Base-by-base conservation (phyloP, 92 coral and sea anemone species). In the Paramuricea clavata region DNA sequence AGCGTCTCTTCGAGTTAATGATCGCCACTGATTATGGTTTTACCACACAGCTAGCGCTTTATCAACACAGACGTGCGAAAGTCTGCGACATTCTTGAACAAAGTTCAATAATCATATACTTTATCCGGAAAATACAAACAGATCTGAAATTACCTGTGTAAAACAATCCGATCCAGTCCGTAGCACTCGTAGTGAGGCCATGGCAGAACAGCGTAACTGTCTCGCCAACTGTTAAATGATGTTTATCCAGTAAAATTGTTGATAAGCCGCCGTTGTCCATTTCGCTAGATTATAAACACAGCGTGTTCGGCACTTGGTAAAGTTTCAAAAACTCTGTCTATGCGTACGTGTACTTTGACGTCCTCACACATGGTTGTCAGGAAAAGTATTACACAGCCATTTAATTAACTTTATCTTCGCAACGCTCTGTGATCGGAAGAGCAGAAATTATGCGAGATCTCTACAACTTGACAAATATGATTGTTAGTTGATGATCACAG, bases 91-190 rank as follows among this genome's bases (percentile, higher is more conserved):
- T 76, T 60, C 42, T 34, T 12, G 39, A 22, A 30, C 36, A 27
- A 28, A 76, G 0, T 76, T 54, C 44, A 49, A 60, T 32, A n/a
- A n/a, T n/a, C n/a, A 28, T 52, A 22, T 0, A 49, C 36, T 28
- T 10, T 79, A 56, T 65, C 72, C 41, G 72, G 39, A 59, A 60
- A 11, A 39, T 41, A n/a, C n/a, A n/a, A n/a, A 49, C 30, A 30
- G 75, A 25, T 39, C 6, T 17, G 19, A 71, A 85, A 95, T 92
- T 70, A 97, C 99, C 99, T 44, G 95, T 92, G 70, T 97, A 95
- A 35, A 94, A 97, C 31, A 97, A 91, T 4, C 99, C 99, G 50
- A 97, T 97, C 99, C 99, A 97, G 83, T 97, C 99, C 62, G 93
- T 92, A 19, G 98, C 91, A 64, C 98, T 59, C 28, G 84, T 94